Evolutionary conservation across 1,140 invertebrate genomes (phyloP).

Genomic region (Zaprionus kolodkinae): DNA sequence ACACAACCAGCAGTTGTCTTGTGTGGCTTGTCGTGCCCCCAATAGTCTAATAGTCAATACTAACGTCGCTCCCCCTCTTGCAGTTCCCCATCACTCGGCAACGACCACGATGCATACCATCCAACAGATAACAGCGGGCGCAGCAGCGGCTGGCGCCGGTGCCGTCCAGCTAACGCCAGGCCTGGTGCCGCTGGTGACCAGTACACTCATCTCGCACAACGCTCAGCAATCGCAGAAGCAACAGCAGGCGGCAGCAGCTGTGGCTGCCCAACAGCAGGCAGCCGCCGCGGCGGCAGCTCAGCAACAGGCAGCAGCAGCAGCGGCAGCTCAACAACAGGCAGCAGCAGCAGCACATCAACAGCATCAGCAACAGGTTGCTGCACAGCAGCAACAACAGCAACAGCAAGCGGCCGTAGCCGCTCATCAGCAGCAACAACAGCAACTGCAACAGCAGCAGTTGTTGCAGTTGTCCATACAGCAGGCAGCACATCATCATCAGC

Average conservation of each 20-base stretch:
- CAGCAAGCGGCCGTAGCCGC: conserved; percentile 59
- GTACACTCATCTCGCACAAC: conserved; percentile 80
- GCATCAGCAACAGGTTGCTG: conserved; percentile 70
- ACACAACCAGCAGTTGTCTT: background rate
- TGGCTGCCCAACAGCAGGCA: conserved; percentile 63
- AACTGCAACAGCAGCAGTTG: conserved; percentile 70
- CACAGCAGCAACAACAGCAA: conserved; percentile 65
- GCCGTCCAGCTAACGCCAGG: conserved; percentile 78
- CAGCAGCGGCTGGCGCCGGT: conserved; percentile 62
- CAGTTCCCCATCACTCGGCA: conserved; percentile 78
- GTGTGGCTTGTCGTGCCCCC: conserved; percentile 3
- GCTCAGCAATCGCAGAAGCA: conserved; percentile 76
- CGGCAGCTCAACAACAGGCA: conserved; percentile 65
- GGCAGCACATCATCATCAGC: conserved; percentile 75
- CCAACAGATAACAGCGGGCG: conserved; percentile 80
- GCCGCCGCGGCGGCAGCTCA: conserved; percentile 62
- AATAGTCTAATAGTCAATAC: conserved; percentile 16
- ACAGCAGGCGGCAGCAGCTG: conserved; percentile 57
- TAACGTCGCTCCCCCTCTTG: conserved; percentile 38
- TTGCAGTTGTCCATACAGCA: conserved; percentile 75
- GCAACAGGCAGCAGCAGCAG: conserved; percentile 67
- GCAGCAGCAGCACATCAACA: conserved; percentile 62
- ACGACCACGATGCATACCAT: conserved; percentile 83
- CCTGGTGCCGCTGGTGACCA: conserved; percentile 78
- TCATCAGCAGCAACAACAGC: conserved; percentile 69